Percentiles rank a stretch among this genome's conserved stretches.
phyloP scores from a whole-genome alignment of 35 echinoderm and acorn worm species.

The Amphiura filiformis region DNA sequence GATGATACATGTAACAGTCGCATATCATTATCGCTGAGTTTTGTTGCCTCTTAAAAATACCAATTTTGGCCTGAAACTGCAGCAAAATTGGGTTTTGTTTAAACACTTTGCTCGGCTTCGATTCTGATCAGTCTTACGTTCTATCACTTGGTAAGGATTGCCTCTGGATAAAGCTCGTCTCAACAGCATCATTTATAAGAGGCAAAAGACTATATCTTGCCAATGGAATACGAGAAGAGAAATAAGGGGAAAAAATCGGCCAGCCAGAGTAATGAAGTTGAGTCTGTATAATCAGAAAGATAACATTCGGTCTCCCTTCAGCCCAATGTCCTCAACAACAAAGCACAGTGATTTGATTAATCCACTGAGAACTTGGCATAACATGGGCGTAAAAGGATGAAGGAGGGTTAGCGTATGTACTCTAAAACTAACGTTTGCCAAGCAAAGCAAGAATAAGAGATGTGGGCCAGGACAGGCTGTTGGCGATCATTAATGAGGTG shows the following conservation, averaged over 20 bases:
- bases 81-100: conserved; percentile 12
- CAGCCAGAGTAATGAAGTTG: neutral
- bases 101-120: neutral
- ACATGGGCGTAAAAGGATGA: neutral
- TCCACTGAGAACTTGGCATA: neutral
- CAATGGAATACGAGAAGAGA: conserved; percentile 5
- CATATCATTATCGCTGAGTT: conserved; percentile 1
- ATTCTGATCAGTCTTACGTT: neutral
- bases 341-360: conserved; percentile 1
- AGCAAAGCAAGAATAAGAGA: neutral
- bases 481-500: conserved; percentile 2
- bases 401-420: too few species aligned
- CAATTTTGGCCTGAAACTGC: conserved; percentile 1
- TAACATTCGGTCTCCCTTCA: neutral
- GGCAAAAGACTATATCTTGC: neutral
- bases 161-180: neutral
- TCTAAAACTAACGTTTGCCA: too few species aligned
- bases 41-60: neutral
- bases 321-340: conserved; percentile 6
- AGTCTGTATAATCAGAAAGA: neutral
- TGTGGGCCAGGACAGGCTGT: neutral
- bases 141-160: neutral
- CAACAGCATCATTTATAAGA: neutral
- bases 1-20: conserved; percentile 1
- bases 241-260: neutral